Evolutionary conservation across 2,888 invertebrate species (phyloP), one percentile per base, ranked within the genome.

Genomic region (Coelogynopora nodosa): DNA sequence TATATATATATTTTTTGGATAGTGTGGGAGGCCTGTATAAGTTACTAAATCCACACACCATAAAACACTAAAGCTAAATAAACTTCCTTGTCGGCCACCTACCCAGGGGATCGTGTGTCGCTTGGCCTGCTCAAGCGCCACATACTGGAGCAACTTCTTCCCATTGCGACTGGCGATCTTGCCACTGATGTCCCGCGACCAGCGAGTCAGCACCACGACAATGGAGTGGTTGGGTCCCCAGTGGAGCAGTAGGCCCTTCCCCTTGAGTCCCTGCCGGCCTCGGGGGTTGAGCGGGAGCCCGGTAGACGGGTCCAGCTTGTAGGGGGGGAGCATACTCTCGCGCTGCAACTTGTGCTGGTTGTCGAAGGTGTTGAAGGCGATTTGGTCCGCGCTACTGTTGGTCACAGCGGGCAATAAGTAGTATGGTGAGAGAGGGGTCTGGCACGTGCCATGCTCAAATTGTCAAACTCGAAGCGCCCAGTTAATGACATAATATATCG

Each of bases 221-320:
- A 90, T 90, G 13, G 89, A 89, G 87, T 90, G 89, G 84, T 91
- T 91, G 18, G 90, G 90, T 0, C 91, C 91, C 90, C 90, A 91
- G n/a, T 90, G 88, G 0, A 90, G 90, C 31, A 90, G 89, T 26
- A 89, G 87, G 0, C 91, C 91, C n/a, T 90, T 88, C 2, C 90
- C 90, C 30, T 87, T 87, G 18, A 91, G 86, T 0, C 91, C 91
- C 13, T 90, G 90, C n/a, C 91, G 88, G 26, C 91, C 90, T n/a
- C 86, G 88, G 0, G 91, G 91, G 86, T 91, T 91, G 29, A 90
- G 84, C 0, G 91, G 90, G n/a, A 90, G 82, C 2, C 90, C 90
- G n/a, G 87, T 84, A 1, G 26, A 2, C n/a, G 87, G 49, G 31
- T 87, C 87, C 26, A 87, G 67, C 0, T 28, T 31, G 67, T 87